These are phyloP conservation scores for Chiridota heheva DNA, from an alignment of 35 echinoderm and acorn worm species.

Conservation along the genomic window DNA sequence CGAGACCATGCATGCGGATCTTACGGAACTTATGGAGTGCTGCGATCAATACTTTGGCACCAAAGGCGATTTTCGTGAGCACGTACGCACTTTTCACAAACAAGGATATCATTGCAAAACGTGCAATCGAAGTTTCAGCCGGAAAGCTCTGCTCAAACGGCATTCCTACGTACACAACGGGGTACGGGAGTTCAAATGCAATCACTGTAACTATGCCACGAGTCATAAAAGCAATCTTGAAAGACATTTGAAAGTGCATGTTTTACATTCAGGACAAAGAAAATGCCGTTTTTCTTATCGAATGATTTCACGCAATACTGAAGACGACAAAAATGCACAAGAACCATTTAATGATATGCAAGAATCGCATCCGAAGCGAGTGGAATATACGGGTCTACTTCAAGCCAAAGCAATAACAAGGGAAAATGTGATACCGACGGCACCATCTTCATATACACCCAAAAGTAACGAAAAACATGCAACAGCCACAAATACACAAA, in stretches of 20 bases:
- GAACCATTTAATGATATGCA: too few species aligned
- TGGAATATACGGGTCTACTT: too few species aligned
- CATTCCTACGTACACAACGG: conserved; percentile 80
- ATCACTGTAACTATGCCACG: conserved; percentile 81
- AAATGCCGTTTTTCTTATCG: conserved; percentile 35
- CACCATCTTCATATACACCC: too few species aligned
- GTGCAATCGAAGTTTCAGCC: conserved; percentile 71
- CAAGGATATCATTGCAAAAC: conserved; percentile 67
- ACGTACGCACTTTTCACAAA: conserved; percentile 58
- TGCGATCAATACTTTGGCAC: conserved; percentile 64
- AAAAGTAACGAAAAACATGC: too few species aligned
- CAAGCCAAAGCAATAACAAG: too few species aligned
- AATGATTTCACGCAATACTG: too few species aligned
- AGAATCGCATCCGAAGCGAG: too few species aligned
- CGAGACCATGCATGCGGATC: conserved; percentile 80
- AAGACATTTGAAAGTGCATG: conserved; percentile 74
- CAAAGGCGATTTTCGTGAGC: conserved; percentile 67
- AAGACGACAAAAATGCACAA: too few species aligned
- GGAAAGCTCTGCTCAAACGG: conserved; percentile 83
- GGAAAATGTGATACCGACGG: too few species aligned
- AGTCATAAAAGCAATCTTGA: conserved; percentile 94
- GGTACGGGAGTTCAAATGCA: conserved; percentile 71
- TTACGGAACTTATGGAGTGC: conserved; percentile 60
- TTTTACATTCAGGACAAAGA: conserved; percentile 16
- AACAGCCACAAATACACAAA: too few species aligned